A percentile compares a stretch with the other conserved stretches of the same genome.
Evolutionary conservation across 2,888 invertebrate genomes (phyloP).

Genomic region (Chouioia cunea): DNA sequence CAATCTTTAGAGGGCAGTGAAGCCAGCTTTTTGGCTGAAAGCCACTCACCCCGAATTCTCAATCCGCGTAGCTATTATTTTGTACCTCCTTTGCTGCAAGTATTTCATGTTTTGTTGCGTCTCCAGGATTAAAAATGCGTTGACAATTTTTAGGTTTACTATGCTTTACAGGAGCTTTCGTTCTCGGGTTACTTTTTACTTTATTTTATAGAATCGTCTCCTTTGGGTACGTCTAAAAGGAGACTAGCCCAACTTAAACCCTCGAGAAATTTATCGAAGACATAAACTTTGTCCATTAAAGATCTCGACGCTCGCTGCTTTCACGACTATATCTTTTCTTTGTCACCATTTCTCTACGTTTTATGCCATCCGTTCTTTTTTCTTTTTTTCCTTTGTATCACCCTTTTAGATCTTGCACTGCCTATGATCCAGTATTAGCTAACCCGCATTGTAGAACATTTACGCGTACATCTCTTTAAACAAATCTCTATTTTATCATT

Average conservation of each 20-base stretch:
- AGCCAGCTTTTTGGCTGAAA: slow-evolving; percentile 1
- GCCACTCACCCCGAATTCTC: not conserved
- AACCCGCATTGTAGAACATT: no score
- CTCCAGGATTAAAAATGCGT: no score
- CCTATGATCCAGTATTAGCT: no score
- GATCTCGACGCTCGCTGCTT: slow-evolving; percentile 7
- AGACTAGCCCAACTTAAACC: slow-evolving; percentile 19
- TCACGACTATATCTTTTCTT: not conserved
- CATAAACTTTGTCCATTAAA: slow-evolving; percentile 48
- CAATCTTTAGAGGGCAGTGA: not conserved
- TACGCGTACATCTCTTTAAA: no score
- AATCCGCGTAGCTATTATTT: not conserved
- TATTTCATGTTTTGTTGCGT: no score
- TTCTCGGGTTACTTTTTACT: not conserved
- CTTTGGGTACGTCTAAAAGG: not conserved
- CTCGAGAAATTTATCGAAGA: slow-evolving; percentile 47
- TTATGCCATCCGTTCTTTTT: slow-evolving; percentile 2
- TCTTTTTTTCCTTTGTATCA: no score
- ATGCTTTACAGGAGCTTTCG: no score
- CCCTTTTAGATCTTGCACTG: no score
- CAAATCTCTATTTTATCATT: no score
- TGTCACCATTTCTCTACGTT: not conserved
- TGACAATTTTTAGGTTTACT: no score
- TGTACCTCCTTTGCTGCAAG: slow-evolving; percentile 15
- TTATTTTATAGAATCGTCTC: no score